These are phyloP conservation scores for Solenodon paradoxus DNA, from an alignment of 2,113 vertebrate species.

Conservation along the genomic window DNA sequence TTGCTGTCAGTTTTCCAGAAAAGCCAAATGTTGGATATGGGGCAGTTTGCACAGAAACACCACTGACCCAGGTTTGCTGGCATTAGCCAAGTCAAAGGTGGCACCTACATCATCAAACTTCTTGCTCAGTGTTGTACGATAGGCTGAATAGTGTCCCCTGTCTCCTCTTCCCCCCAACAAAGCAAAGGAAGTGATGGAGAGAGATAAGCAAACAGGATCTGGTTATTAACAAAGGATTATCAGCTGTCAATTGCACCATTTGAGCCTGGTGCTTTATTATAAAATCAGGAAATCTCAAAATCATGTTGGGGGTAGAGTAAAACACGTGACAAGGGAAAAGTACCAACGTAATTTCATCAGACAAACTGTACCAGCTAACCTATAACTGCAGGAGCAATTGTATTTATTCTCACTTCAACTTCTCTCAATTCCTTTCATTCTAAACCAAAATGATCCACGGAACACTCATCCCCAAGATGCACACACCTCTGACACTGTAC, in stretches of 20 bases:
- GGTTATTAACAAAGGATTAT: not conserved
- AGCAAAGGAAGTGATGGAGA: not conserved
- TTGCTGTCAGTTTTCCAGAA: not conserved
- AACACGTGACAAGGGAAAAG: not conserved
- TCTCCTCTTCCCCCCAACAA: not conserved
- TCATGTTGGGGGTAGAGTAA: not conserved
- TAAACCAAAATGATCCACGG: not conserved
- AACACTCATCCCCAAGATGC: not conserved
- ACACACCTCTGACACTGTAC: not conserved
- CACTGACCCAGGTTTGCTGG: not conserved
- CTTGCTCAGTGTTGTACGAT: not conserved
- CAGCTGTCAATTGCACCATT: not conserved
- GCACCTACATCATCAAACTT: not conserved
- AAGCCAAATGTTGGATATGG: not conserved
- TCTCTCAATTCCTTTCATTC: not conserved
- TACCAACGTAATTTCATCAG: not conserved
- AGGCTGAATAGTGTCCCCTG: not conserved
- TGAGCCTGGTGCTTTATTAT: not conserved
- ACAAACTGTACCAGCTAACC: not conserved
- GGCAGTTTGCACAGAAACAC: not conserved
- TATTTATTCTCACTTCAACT: not conserved
- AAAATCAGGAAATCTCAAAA: constrained; percentile 19
- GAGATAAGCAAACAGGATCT: not conserved
- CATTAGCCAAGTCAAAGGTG: not conserved
- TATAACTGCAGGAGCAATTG: not conserved